These are phyloP conservation scores for Crotalus horridus DNA, from an alignment of 2,113 vertebrate genomes.

Conservation along the genomic window DNA sequence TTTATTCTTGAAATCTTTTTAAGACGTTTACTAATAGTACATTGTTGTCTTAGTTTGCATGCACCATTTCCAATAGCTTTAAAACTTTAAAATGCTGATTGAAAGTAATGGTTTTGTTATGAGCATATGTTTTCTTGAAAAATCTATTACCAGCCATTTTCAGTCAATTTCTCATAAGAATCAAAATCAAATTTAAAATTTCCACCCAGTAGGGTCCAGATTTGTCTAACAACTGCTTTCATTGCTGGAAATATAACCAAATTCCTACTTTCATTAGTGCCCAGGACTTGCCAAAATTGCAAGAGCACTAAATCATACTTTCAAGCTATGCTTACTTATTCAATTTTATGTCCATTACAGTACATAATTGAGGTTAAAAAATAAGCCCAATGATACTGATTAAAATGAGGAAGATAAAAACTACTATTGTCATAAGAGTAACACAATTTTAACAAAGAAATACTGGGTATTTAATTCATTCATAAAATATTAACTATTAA, in stretches of 20 bases:
- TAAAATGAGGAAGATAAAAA: neutral
- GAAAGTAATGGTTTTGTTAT: neutral
- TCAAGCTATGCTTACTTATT: neutral
- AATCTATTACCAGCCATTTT: neutral
- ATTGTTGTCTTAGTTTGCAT: neutral
- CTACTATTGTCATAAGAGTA: neutral
- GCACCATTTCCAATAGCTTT: neutral
- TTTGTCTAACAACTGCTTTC: neutral
- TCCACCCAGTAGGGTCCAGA: neutral
- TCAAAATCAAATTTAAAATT: neutral
- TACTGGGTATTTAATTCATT: neutral
- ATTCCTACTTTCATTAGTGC: neutral
- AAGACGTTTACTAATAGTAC: neutral
- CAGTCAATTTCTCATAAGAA: neutral
- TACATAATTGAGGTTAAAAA: neutral
- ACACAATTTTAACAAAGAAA: neutral
- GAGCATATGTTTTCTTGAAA: neutral
- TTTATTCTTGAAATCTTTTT: neutral
- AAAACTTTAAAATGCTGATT: neutral
- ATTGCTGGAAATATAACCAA: neutral
- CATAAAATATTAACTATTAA: neutral
- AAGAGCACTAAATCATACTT: neutral
- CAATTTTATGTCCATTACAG: neutral
- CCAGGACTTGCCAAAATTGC: neutral
- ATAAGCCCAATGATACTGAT: neutral